These are phyloP conservation scores for Melangyna quadrimaculata DNA, from an alignment of 2,888 invertebrate genomes.

Conservation along the genomic window DNA sequence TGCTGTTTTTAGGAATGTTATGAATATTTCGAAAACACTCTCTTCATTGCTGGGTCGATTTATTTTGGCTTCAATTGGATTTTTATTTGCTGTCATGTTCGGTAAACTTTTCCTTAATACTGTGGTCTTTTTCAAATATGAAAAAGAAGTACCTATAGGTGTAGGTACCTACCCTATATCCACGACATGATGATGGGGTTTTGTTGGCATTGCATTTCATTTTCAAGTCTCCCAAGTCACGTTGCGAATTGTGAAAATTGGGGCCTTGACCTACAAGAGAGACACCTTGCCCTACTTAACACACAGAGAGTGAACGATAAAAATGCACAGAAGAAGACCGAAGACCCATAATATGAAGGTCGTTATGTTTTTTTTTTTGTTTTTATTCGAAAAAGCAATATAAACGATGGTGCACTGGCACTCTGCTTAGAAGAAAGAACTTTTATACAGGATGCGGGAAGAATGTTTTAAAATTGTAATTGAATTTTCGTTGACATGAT, in stretches of 20 bases:
- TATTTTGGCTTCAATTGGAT: conserved; percentile 61
- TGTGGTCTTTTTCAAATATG: conserved; percentile 8
- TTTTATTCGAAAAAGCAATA: conserved; percentile 11
- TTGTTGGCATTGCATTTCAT: conserved; percentile 9
- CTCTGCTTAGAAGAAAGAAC: neutral
- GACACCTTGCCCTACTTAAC: conserved; percentile 60
- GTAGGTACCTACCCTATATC: too few species aligned
- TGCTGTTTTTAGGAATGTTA: conserved; percentile 3
- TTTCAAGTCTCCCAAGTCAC: conserved; percentile 52
- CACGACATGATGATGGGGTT: neutral
- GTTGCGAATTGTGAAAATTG: conserved; percentile 52
- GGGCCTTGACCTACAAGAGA: conserved; percentile 55
- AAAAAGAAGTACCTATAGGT: too few species aligned
- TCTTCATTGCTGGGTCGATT: conserved; percentile 21
- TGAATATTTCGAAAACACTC: neutral
- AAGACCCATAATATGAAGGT: conserved; percentile 39
- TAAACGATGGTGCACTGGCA: neutral
- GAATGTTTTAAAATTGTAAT: conserved; percentile 56
- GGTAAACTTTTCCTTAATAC: conserved; percentile 50
- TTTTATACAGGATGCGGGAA: conserved; percentile 2
- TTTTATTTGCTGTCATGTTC: conserved; percentile 63
- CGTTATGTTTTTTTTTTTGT: too few species aligned
- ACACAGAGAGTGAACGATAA: conserved; percentile 36
- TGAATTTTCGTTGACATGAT: conserved; percentile 46
- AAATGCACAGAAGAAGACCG: conserved; percentile 29